Conservation (phyloP, 2,797 vertebrate genomes). For the Microhierax caerulescens region DNA sequence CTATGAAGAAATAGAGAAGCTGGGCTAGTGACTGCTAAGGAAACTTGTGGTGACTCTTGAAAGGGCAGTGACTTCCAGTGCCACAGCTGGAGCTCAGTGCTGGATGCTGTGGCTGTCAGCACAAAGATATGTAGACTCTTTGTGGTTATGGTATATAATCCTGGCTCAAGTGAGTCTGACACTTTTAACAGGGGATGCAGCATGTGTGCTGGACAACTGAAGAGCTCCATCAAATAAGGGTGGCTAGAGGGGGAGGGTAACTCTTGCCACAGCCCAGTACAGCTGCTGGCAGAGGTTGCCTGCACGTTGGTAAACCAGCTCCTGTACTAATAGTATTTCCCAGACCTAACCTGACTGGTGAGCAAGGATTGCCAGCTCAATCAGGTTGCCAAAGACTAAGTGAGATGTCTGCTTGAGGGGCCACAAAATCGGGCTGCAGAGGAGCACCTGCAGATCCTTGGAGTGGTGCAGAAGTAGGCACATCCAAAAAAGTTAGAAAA, state of each 20-base stretch:
- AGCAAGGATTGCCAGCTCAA: not conserved
- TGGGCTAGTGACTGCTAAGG: not conserved
- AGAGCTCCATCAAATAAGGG: fast-evolving
- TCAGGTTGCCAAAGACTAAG: not conserved
- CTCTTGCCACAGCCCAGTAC: not conserved
- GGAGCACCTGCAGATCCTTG: not conserved
- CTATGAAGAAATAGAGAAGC: not conserved
- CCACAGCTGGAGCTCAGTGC: not conserved
- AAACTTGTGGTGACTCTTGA: not conserved
- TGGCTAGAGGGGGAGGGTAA: not conserved
- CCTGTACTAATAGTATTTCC: not conserved
- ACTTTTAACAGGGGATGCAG: not conserved
- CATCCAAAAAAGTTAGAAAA: not conserved
- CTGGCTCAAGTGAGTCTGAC: not conserved
- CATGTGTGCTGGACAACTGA: not conserved
- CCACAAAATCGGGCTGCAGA: not conserved
- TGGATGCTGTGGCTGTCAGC: not conserved
- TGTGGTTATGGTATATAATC: not conserved
- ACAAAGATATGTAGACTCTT: not conserved
- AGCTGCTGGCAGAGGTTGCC: not conserved
- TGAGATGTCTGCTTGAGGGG: not conserved
- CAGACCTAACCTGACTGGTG: not conserved
- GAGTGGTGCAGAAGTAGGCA: not conserved
- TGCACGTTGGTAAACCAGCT: not conserved
- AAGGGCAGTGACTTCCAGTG: not conserved